phyloP scores from a whole-genome alignment of 2,888 invertebrate genomes.

The Siphlonurus alternatus region DNA sequence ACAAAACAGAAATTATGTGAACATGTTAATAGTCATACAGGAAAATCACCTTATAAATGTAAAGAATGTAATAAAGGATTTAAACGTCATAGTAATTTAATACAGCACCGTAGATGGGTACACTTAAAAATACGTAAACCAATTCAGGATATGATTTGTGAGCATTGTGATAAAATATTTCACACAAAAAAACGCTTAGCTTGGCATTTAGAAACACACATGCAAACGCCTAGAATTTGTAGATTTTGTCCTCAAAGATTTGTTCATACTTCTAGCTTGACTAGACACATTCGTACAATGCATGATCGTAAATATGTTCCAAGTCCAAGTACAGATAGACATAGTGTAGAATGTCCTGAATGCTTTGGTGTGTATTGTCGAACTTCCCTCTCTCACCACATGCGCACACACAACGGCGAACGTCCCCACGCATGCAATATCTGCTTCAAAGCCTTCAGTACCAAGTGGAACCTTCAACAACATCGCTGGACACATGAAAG shows the following conservation, averaged over 20 bases:
- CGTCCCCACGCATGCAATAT: slow-evolving; percentile 64
- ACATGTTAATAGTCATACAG: slow-evolving; percentile 69
- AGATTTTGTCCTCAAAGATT: slow-evolving; percentile 74
- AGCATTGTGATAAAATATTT: slow-evolving; percentile 27
- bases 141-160: neutral
- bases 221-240: slow-evolving; percentile 65
- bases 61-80: slow-evolving; percentile 64
- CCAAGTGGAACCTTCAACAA: slow-evolving; percentile 78
- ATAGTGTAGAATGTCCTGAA: slow-evolving; percentile 57
- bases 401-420: slow-evolving; percentile 59
- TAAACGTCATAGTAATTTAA: slow-evolving; percentile 65
- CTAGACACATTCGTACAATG: slow-evolving; percentile 62
- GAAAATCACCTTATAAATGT: slow-evolving; percentile 64
- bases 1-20: slow-evolving; percentile 67
- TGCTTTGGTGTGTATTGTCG: slow-evolving; percentile 63
- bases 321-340: slow-evolving; percentile 37
- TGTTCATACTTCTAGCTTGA: slow-evolving; percentile 65
- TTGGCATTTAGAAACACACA: slow-evolving; percentile 70
- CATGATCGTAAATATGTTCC: slow-evolving; percentile 63
- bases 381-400: slow-evolving; percentile 61
- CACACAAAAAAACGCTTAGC: slow-evolving; percentile 67
- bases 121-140: neutral
- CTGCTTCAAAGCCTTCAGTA: slow-evolving; percentile 56
- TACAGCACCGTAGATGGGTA: slow-evolving; percentile 58
- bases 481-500: slow-evolving; percentile 81